Percentiles rank a stretch among this genome's conserved stretches.
phyloP scores from a whole-genome alignment of 2,113 vertebrate genomes.

The Cebus imitator region DNA sequence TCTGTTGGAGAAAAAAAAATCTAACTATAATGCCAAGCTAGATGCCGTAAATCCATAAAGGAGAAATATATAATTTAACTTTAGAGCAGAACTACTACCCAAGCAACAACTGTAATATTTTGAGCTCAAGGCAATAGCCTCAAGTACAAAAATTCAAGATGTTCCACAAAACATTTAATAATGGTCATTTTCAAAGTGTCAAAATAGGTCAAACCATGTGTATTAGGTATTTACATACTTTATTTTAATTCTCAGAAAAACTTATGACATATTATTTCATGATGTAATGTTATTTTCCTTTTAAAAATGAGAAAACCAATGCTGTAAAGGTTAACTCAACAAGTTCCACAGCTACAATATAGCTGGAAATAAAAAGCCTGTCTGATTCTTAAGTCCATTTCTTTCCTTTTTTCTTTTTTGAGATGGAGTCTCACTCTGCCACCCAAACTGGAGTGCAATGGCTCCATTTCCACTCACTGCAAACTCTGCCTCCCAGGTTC shows the following conservation, averaged over 20 bases:
- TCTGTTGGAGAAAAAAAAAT: not conserved
- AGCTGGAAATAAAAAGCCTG: not conserved
- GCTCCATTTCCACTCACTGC: too few species aligned
- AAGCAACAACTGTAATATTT: not conserved
- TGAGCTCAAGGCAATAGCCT: not conserved
- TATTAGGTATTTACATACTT: not conserved
- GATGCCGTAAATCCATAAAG: not conserved
- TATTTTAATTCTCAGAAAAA: not conserved
- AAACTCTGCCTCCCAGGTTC: too few species aligned
- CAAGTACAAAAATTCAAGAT: not conserved
- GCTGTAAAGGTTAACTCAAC: not conserved
- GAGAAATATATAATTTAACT: not conserved
- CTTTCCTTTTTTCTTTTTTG: too few species aligned
- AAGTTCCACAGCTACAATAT: not conserved
- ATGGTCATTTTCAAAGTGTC: not conserved
- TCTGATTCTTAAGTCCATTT: not conserved
- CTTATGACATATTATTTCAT: not conserved
- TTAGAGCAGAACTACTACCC: not conserved
- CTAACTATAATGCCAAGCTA: not conserved
- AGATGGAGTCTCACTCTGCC: too few species aligned
- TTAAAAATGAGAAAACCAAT: not conserved
- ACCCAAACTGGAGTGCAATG: too few species aligned
- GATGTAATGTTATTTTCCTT: not conserved
- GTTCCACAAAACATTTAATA: not conserved
- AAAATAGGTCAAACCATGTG: not conserved